phyloP scores from a whole-genome alignment of 2,888 invertebrate species.

The Girardia tigrina region DNA sequence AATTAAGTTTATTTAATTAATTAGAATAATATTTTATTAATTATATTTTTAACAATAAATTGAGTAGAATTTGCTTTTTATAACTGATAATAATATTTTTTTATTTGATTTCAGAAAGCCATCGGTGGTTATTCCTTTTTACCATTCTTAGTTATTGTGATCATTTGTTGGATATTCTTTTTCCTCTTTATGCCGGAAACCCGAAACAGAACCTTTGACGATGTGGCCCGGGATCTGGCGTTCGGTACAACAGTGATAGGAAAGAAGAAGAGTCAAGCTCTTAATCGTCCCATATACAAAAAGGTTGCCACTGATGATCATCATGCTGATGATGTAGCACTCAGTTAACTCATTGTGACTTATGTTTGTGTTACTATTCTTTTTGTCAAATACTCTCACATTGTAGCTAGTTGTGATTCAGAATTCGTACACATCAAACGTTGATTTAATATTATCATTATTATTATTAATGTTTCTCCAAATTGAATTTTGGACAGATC shows the following conservation, averaged over 20 bases:
- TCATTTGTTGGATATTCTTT: constrained; percentile 43
- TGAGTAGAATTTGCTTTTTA: too few relatives aligned
- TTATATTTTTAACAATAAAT: too few relatives aligned
- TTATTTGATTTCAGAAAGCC: constrained; percentile 40
- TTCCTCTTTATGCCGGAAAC: constrained; percentile 49
- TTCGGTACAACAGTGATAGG: constrained; percentile 36
- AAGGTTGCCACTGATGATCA: neutral
- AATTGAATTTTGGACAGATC: too few relatives aligned
- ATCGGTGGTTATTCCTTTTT: constrained; percentile 45
- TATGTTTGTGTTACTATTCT: too few relatives aligned
- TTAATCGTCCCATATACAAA: constrained; percentile 1
- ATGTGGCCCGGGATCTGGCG: constrained; percentile 51
- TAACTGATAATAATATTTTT: neutral
- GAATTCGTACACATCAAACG: too few relatives aligned
- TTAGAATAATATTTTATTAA: too few relatives aligned
- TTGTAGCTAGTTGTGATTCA: too few relatives aligned
- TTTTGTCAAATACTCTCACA: too few relatives aligned
- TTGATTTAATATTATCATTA: too few relatives aligned
- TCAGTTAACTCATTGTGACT: too few relatives aligned
- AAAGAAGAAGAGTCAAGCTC: constrained; percentile 11
- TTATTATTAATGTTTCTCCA: too few relatives aligned
- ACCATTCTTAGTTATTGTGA: constrained; percentile 44
- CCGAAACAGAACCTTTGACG: constrained; percentile 47
- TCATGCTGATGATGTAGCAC: neutral
- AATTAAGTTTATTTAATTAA: too few relatives aligned